phyloP scores from a whole-genome alignment of 2,797 vertebrate species.

The Luscinia megarhynchos region DNA sequence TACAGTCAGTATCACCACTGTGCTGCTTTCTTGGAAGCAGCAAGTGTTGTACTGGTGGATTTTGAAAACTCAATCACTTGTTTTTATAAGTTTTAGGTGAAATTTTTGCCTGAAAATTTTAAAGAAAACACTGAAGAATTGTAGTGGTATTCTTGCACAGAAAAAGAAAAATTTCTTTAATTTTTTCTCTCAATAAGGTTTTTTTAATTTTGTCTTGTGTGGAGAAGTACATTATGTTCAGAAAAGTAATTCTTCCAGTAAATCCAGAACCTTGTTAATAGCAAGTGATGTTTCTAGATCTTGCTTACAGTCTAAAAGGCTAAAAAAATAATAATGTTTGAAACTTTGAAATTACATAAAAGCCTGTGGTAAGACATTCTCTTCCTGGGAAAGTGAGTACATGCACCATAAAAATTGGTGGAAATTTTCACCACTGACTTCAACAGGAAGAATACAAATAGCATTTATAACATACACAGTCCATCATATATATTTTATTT shows the following conservation, averaged over 20 bases:
- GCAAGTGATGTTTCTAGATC: neutral
- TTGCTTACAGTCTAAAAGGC: neutral
- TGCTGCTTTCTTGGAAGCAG: neutral
- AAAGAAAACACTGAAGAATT: neutral
- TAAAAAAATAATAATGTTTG: neutral
- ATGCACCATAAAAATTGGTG: accelerated
- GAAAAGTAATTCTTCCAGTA: neutral
- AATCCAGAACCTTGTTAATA: neutral
- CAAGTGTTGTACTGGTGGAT: neutral
- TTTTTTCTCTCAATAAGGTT: neutral
- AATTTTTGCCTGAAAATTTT: neutral
- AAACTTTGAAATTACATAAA: neutral
- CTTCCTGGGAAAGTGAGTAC: neutral
- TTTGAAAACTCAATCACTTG: neutral
- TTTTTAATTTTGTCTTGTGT: neutral
- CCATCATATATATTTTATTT: neutral
- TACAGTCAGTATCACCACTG: neutral
- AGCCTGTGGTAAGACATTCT: neutral
- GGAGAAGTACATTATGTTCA: neutral
- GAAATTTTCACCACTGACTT: neutral
- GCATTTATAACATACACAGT: neutral
- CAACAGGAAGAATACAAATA: neutral
- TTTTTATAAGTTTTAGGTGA: neutral
- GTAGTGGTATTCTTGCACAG: neutral
- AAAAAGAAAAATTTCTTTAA: neutral